phyloP scores from a whole-genome alignment of 2,113 vertebrate species.

The Murina feae region DNA sequence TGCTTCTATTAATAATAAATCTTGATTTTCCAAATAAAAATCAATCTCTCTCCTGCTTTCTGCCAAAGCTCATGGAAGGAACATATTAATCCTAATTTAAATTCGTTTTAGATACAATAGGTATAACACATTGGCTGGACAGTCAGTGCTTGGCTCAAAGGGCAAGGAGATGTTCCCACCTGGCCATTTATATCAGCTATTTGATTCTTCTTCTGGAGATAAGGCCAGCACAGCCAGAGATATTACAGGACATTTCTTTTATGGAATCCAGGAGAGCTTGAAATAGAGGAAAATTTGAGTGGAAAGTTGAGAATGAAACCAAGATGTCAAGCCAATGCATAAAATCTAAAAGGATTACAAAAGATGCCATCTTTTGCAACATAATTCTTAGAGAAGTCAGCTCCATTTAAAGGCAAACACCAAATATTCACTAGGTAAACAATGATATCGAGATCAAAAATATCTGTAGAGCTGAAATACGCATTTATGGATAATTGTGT shows the following conservation, averaged over 20 bases:
- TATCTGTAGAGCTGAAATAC: neutral
- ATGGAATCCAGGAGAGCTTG: neutral
- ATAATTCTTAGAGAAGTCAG: neutral
- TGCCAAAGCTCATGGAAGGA: neutral
- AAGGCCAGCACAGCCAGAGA: neutral
- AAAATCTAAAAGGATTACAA: neutral
- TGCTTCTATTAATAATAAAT: neutral
- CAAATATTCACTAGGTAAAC: neutral
- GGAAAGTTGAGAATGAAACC: neutral
- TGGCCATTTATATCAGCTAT: neutral
- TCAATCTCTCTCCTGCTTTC: neutral
- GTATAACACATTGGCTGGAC: neutral
- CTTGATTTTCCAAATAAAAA: conserved; percentile 28
- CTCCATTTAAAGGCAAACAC: neutral
- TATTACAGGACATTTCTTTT: neutral
- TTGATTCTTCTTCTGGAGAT: neutral
- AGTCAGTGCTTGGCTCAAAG: neutral
- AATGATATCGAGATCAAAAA: neutral
- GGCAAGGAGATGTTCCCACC: neutral
- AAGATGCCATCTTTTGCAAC: neutral
- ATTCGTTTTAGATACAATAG: neutral
- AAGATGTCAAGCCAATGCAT: neutral
- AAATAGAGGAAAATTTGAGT: neutral
- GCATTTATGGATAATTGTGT: neutral
- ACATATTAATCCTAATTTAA: neutral